phyloP scores from a whole-genome alignment of 2,797 vertebrate genomes.

The Bradypus variegatus region DNA sequence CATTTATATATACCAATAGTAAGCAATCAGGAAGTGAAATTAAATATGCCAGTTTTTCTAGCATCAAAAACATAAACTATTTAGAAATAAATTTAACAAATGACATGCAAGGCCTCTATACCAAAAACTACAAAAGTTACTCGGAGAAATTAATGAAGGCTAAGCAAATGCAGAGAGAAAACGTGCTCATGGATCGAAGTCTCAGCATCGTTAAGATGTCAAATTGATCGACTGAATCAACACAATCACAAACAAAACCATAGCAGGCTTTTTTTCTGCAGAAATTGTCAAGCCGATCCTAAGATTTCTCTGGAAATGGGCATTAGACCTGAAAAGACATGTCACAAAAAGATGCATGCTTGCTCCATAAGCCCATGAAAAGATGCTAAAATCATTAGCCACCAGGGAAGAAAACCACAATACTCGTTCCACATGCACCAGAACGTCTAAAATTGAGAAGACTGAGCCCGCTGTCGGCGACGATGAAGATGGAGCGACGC shows the following conservation, averaged over 20 bases:
- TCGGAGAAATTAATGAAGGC: not conserved
- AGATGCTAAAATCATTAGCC: not conserved
- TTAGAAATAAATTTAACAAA: not conserved
- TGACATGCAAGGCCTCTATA: not conserved
- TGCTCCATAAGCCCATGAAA: not conserved
- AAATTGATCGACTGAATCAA: not conserved
- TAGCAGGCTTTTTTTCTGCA: not conserved
- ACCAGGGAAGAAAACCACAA: not conserved
- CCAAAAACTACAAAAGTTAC: not conserved
- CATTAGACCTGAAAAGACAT: not conserved
- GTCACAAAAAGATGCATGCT: not conserved
- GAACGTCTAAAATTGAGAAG: not conserved
- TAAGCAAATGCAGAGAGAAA: not conserved
- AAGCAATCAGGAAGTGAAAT: not conserved
- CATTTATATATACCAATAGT: not conserved
- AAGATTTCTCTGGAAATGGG: not conserved
- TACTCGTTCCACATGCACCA: not conserved
- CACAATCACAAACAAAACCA: not conserved
- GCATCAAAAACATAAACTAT: not conserved
- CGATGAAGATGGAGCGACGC: not conserved
- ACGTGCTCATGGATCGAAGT: not conserved
- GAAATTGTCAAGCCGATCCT: not conserved
- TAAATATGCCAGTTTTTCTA: not conserved
- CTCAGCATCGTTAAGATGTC: not conserved
- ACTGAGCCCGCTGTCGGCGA: not conserved